phyloP scores from a whole-genome alignment of 2,113 vertebrate species.

The Antechinus stuartii region DNA sequence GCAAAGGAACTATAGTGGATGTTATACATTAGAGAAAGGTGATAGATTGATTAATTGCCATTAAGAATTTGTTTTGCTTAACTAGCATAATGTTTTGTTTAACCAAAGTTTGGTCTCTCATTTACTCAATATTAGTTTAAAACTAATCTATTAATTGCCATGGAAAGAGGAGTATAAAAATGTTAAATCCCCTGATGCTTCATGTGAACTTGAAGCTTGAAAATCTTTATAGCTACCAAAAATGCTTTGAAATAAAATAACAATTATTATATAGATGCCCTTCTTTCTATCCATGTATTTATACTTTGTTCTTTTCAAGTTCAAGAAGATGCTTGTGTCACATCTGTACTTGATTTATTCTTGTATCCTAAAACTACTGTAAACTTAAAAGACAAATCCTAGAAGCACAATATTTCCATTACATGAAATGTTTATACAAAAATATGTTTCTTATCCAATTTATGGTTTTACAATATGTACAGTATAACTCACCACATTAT shows the following conservation, averaged over 20 bases:
- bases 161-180: slow-evolving; percentile 92
- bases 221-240: slow-evolving; percentile 66
- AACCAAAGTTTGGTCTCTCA: slow-evolving; percentile 73
- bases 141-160: slow-evolving; percentile 87
- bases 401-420: neutral
- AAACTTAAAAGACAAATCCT: slow-evolving; percentile 16
- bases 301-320: slow-evolving; percentile 20
- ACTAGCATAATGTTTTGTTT: slow-evolving; percentile 42
- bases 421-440: slow-evolving; percentile 3
- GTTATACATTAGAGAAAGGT: neutral
- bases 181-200: slow-evolving; percentile 80
- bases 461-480: slow-evolving; percentile 3
- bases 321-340: neutral
- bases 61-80: neutral
- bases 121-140: slow-evolving; percentile 80
- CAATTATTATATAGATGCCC: neutral
- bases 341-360: slow-evolving; percentile 47
- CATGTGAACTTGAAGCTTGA: slow-evolving; percentile 72
- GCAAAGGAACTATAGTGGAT: neutral
- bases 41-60: neutral
- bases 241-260: slow-evolving; percentile 38
- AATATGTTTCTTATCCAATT: neutral
- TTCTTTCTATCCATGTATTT: slow-evolving; percentile 46
- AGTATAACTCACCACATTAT: neutral
- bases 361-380: neutral